phyloP scores from a whole-genome alignment of 2,888 invertebrate genomes.

The Seira ritae region DNA sequence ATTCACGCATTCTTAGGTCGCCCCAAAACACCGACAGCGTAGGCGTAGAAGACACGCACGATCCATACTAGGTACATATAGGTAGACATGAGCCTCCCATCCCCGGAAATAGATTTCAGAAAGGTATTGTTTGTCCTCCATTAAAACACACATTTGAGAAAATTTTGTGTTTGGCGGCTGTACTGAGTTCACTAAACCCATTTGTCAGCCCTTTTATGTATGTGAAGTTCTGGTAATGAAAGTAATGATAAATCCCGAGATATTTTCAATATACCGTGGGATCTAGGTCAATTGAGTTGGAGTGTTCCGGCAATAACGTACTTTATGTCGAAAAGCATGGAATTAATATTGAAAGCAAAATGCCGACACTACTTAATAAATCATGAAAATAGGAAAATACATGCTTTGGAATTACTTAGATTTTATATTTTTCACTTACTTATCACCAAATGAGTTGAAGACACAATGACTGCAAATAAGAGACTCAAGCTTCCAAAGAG shows the following conservation, averaged over 20 bases:
- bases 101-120: neutral
- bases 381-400: neutral
- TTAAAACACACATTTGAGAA: too few species aligned
- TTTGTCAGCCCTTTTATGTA: slow-evolving; percentile 29
- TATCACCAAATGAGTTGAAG: slow-evolving; percentile 37
- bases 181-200: slow-evolving; percentile 50
- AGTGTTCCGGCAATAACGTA: slow-evolving; percentile 24
- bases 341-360: slow-evolving; percentile 26
- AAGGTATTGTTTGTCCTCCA: neutral
- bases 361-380: neutral
- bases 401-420: too few species aligned
- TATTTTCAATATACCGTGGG: slow-evolving; percentile 45
- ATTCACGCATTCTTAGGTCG: neutral
- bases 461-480: slow-evolving; percentile 14
- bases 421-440: slow-evolving; percentile 27
- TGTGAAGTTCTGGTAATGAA: neutral
- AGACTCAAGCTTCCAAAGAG: slow-evolving; percentile 21
- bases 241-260: neutral
- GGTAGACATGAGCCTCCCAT: too few species aligned
- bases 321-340: neutral
- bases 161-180: neutral
- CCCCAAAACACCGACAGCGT: neutral
- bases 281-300: slow-evolving; percentile 53
- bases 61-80: too few species aligned
- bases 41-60: too few species aligned